phyloP scores from a whole-genome alignment of 1,140 invertebrate genomes.

The Aphis gossypii region DNA sequence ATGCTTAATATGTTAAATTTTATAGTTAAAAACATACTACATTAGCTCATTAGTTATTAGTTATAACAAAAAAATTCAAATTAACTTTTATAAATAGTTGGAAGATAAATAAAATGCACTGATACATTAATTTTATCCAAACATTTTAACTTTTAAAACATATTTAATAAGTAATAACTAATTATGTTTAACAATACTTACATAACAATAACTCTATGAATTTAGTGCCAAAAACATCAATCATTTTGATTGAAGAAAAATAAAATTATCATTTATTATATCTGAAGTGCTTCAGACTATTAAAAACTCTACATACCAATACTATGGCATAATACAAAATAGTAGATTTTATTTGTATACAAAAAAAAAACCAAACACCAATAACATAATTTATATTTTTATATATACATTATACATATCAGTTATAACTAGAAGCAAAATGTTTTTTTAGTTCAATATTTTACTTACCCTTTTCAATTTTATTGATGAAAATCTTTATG shows the following conservation, averaged over 20 bases:
- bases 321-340: background rate
- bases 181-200: slow-evolving; percentile 11
- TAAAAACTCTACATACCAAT: slow-evolving; percentile 10
- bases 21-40: too few species aligned
- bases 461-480: slow-evolving; percentile 46
- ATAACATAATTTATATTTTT: background rate
- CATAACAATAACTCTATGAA: background rate
- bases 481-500: background rate
- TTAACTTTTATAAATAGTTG: background rate
- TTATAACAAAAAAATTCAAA: background rate
- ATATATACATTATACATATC: background rate
- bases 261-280: background rate
- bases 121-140: background rate
- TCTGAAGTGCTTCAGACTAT: background rate
- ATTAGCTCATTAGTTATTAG: too few species aligned
- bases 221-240: slow-evolving; percentile 23
- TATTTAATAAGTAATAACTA: background rate
- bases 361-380: slow-evolving; percentile 17
- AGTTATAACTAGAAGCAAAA: slow-evolving; percentile 11
- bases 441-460: background rate
- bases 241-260: background rate
- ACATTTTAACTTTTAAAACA: background rate
- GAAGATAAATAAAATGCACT: background rate
- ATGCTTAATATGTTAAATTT: too few species aligned
- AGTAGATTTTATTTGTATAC: background rate